Evolutionary conservation across 2,113 vertebrate species (phyloP).

Genomic region (Erpornis zantholeuca): DNA sequence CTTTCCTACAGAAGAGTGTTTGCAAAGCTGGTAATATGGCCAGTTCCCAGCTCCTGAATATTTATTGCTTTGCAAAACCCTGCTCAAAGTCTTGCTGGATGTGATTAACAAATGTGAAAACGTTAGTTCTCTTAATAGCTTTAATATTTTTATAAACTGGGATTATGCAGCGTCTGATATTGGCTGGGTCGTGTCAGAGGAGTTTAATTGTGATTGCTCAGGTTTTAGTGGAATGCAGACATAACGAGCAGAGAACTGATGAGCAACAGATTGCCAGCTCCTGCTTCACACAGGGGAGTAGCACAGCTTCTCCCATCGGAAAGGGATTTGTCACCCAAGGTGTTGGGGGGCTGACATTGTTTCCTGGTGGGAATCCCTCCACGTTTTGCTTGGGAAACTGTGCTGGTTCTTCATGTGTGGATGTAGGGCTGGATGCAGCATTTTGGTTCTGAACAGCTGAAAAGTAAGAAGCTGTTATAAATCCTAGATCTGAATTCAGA

Average conservation of each 20-base stretch:
- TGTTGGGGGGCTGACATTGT: background rate
- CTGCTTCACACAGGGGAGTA: background rate
- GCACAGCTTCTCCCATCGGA: background rate
- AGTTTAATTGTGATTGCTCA: background rate
- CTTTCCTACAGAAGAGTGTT: background rate
- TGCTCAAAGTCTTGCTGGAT: background rate
- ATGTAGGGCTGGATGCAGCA: background rate
- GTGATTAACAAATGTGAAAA: background rate
- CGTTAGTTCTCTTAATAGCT: background rate
- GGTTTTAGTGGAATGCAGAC: background rate
- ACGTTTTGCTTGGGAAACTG: background rate
- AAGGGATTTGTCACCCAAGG: background rate
- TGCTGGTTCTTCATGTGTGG: background rate
- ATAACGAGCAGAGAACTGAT: background rate
- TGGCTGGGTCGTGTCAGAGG: background rate
- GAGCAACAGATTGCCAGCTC: background rate
- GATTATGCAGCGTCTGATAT: background rate
- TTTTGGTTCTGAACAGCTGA: background rate
- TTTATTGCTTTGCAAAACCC: background rate
- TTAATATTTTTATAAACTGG: background rate
- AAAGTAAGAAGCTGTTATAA: background rate
- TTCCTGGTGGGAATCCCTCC: background rate
- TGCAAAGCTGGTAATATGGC: background rate
- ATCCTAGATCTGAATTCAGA: background rate
- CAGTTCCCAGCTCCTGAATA: background rate